Evolutionary conservation across 23 tunicate genomes (phyloP).

Genomic region (Botrylloides violaceus): DNA sequence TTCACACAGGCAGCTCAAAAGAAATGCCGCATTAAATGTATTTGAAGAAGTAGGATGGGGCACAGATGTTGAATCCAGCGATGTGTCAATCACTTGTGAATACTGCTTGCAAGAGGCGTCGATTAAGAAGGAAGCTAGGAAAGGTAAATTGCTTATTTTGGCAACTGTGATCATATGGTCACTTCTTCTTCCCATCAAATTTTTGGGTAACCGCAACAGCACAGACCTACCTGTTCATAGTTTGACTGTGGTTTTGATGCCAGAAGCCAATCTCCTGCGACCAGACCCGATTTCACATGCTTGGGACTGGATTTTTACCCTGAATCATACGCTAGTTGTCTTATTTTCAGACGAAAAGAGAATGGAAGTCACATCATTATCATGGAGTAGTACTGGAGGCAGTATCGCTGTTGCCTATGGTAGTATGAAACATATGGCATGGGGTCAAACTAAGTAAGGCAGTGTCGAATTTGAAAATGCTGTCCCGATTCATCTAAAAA

Average conservation of each 20-base stretch:
- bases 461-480: neutral
- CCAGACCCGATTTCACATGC: no score
- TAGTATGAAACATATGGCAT: constrained; percentile 61
- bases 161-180: no score
- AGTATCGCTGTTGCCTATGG: constrained; percentile 79
- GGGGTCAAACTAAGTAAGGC: constrained; percentile 39
- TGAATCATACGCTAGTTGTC: no score
- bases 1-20: constrained; percentile 8
- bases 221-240: no score
- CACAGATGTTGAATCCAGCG: constrained; percentile 12
- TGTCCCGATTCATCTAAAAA: neutral
- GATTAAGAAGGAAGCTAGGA: neutral
- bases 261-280: no score
- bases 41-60: constrained; percentile 17
- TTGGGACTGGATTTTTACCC: no score
- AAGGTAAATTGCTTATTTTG: constrained; percentile 7
- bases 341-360: constrained; percentile 5
- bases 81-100: constrained; percentile 16
- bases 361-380: constrained; percentile 64
- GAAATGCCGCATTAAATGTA: neutral
- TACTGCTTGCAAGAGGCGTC: constrained; percentile 12
- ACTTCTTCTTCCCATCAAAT: no score
- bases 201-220: no score
- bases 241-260: no score
- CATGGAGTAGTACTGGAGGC: constrained; percentile 81